Evolutionary conservation across 2,797 vertebrate genomes (phyloP).

Genomic region (Oreochromis mossambicus): DNA sequence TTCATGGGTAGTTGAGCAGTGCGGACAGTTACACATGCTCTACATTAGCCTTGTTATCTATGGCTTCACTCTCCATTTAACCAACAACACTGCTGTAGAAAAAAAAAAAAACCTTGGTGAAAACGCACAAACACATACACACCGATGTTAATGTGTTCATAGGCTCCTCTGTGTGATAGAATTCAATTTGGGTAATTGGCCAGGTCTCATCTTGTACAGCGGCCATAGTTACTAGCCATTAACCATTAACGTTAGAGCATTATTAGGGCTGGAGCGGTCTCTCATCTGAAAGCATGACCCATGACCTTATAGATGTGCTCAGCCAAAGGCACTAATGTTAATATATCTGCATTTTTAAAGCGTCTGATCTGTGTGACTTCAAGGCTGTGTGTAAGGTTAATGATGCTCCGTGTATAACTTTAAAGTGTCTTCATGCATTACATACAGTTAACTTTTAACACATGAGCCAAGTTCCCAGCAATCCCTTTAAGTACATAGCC

Average conservation of each 20-base stretch:
- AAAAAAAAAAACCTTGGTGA: conserved; percentile 2
- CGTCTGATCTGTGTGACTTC: conserved; percentile 4
- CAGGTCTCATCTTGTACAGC: conserved; percentile 50
- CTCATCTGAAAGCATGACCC: conserved; percentile 51
- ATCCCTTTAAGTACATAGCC: conserved; percentile 65
- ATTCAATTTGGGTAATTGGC: conserved; percentile 67
- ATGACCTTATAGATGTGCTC: conserved; percentile 31
- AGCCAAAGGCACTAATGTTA: conserved; percentile 33
- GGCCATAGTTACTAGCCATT: conserved; percentile 49
- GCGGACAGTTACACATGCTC: conserved; percentile 22
- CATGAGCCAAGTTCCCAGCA: conserved; percentile 50
- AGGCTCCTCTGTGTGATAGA: conserved; percentile 13
- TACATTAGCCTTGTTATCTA: conserved; percentile 42
- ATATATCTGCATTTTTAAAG: conserved; percentile 20
- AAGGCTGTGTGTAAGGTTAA: conserved; percentile 30
- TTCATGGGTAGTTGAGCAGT: conserved; percentile 43
- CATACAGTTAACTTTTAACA: conserved; percentile 47
- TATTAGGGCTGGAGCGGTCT: conserved; percentile 49
- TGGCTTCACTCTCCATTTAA: conserved; percentile 57
- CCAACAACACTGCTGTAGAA: conserved; percentile 39
- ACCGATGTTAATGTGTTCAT: conserved; percentile 19
- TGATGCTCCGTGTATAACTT: conserved; percentile 27
- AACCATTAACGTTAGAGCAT: conserved; percentile 50
- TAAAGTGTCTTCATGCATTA: conserved; percentile 24
- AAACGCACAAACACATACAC: conserved; percentile 14